Base-by-base conservation (phyloP, 1,140 invertebrate genomes). In the Brachionus asplanchnoidis region DNA sequence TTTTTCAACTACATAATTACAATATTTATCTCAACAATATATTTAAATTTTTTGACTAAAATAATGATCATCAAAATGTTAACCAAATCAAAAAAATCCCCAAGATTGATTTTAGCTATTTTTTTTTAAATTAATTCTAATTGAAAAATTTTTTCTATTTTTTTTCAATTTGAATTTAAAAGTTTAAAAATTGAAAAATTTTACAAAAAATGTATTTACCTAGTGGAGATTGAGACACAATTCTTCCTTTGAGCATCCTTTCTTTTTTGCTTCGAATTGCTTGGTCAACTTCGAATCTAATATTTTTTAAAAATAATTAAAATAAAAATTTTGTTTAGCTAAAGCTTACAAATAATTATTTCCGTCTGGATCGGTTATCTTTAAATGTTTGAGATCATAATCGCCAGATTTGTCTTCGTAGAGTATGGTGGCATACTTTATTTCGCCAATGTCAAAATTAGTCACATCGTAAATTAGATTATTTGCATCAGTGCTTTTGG, bases 401-500 rank as follows among this genome's bases (percentile, higher is more conserved):
- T 77, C 73, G 26, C 44, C 26, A 5, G 73, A 46, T n/a, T 77
- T 46, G 14, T 28, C 42, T 14, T 77, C 73, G n/a, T 77, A 77
- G 1, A 77, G 23, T 11, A 77, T 14, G 14, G 42, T 77, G 17
- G 73, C 73, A 36, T 77, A 77, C 50, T 77, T 77, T 14, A 77
- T 77, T 50, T 77, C 73, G 6, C 73, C 73, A 50, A 77, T 77
- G 7, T 77, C 73, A 26, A 50, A 28, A 77, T 77, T 77, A 11
- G 42, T 50, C 11, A 77, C 73, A 77, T 77, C 73, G 28, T 46
- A 77, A 50, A 28, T 77, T 9, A 77, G 26, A 23, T 23, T 8
- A 26, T 50, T 1, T 12, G 17, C 23, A 20, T 50, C 36, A 3
- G 36, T 42, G 11, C 14, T 12, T 12, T 77, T 32, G 4, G 17